Evolutionary conservation across 2,113 vertebrate genomes (phyloP).

Genomic region (Cyanoderma ruficeps): DNA sequence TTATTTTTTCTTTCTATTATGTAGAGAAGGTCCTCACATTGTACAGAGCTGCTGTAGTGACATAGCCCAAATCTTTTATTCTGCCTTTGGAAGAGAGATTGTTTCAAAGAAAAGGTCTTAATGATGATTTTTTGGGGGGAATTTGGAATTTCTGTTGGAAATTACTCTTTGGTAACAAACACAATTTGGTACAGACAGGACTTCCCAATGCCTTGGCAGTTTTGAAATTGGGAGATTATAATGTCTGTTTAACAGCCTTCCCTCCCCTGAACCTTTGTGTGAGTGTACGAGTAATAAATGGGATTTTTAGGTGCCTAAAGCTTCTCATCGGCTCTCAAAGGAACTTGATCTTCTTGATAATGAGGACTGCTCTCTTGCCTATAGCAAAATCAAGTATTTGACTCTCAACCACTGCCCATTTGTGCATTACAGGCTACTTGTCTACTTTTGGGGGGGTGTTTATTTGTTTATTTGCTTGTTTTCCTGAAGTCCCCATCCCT

Average conservation of each 20-base stretch:
- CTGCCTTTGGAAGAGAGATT: background rate
- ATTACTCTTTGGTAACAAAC: background rate
- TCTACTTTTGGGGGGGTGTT: background rate
- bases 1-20: background rate
- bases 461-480: background rate
- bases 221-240: background rate
- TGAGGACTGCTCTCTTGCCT: background rate
- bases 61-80: background rate
- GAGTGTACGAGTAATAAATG: background rate
- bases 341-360: background rate
- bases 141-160: background rate
- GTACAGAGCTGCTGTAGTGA: background rate
- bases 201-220: background rate
- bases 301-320: background rate
- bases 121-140: background rate
- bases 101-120: background rate
- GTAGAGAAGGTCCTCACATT: background rate
- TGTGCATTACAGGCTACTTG: background rate
- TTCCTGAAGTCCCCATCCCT: background rate
- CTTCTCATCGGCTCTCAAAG: background rate
- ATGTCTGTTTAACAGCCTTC: background rate
- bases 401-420: background rate
- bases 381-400: background rate
- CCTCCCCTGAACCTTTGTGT: background rate
- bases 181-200: rapidly evolving